Evolutionary conservation across 92 coral and sea anemone genomes (phyloP).

Genomic region (Muricea muricata): DNA sequence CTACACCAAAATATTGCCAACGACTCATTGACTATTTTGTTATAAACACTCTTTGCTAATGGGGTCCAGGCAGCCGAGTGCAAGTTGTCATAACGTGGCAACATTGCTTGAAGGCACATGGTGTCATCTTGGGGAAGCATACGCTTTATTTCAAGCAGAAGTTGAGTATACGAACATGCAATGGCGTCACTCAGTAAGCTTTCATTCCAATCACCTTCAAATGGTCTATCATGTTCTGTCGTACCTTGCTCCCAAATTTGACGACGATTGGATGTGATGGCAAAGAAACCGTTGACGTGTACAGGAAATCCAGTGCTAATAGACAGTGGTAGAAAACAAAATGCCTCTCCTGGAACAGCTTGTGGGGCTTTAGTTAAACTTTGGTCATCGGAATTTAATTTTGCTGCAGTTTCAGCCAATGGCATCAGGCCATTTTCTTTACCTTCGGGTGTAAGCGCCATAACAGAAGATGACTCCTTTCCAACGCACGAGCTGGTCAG

Average conservation of each 20-base stretch:
- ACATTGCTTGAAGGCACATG: conserved; percentile 66
- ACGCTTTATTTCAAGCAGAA: conserved; percentile 70
- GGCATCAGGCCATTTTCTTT: conserved; percentile 81
- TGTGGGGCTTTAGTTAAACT: conserved; percentile 30
- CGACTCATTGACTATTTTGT: conserved; percentile 59
- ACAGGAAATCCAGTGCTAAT: conserved; percentile 87
- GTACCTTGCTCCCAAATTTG: conserved; percentile 85
- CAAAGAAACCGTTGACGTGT: conserved; percentile 87
- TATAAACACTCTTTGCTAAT: conserved; percentile 77
- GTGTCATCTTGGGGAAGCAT: conserved; percentile 63
- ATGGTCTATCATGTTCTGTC: conserved; percentile 69
- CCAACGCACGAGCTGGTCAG: conserved; percentile 73
- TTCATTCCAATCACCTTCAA: conserved; percentile 93
- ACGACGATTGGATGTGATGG: conserved; percentile 89
- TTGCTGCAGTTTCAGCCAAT: conserved; percentile 81
- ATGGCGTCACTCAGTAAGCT: conserved; percentile 87
- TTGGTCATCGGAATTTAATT: conserved; percentile 27
- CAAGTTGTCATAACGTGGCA: conserved; percentile 78
- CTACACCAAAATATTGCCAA: conserved; percentile 72
- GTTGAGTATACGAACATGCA: conserved; percentile 79
- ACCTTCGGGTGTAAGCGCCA: conserved; percentile 78
- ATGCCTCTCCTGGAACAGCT: conserved; percentile 77
- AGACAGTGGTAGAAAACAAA: conserved; percentile 82
- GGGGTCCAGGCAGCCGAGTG: conserved; percentile 81
- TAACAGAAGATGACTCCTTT: conserved; percentile 68